phyloP scores from a whole-genome alignment of 2,113 vertebrate species.

The Pavo muticus region DNA sequence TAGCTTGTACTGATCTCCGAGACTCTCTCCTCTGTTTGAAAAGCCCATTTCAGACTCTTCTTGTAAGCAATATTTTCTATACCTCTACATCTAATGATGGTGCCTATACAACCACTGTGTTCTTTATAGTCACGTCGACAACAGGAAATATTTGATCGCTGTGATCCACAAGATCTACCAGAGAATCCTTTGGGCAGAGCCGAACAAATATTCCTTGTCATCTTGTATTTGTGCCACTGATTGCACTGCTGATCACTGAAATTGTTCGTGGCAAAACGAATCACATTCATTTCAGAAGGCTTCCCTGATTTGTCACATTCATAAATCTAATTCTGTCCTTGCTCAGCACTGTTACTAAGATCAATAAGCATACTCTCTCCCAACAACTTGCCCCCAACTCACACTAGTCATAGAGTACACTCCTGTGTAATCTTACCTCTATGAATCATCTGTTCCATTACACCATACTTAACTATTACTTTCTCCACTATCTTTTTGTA shows the following conservation, averaged over 20 bases:
- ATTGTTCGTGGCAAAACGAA: neutral
- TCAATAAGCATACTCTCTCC: neutral
- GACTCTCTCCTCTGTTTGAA: neutral
- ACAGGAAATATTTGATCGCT: neutral
- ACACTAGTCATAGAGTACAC: rapidly evolving
- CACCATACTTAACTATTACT: neutral
- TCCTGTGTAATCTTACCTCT: neutral
- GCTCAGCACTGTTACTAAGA: neutral
- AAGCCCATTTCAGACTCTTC: neutral
- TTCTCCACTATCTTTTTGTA: neutral
- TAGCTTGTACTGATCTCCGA: neutral
- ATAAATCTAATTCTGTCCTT: neutral
- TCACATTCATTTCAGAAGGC: neutral
- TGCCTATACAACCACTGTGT: neutral
- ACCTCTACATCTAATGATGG: neutral
- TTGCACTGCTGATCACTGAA: neutral
- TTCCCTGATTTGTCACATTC: neutral
- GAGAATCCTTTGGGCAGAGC: neutral
- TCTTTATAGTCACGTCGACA: neutral
- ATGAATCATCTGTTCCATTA: neutral
- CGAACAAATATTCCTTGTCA: neutral
- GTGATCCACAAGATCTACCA: neutral
- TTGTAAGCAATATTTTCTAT: neutral
- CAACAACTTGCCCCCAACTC: neutral
- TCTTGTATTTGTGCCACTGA: neutral